These are phyloP conservation scores for Chymomyza procnemis DNA, from an alignment of 2,888 invertebrate genomes.

Conservation along the genomic window DNA sequence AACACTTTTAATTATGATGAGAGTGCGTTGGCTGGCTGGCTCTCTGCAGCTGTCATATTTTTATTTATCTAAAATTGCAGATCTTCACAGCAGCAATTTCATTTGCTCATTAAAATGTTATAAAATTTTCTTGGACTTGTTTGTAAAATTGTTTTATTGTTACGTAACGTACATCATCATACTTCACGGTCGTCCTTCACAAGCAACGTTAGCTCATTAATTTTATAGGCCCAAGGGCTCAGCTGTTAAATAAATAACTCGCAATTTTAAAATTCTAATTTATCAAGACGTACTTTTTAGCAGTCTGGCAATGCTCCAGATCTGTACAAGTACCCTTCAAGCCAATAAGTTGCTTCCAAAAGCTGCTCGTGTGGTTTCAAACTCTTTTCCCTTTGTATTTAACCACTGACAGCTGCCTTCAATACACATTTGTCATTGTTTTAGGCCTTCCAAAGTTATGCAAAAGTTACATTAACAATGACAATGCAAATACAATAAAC, in stretches of 20 bases:
- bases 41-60: slow-evolving; percentile 67
- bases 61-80: slow-evolving; percentile 61
- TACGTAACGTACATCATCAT: slow-evolving; percentile 43
- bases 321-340: background rate
- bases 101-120: slow-evolving; percentile 56
- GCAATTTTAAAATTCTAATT: slow-evolving; percentile 3
- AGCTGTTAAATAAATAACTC: slow-evolving; percentile 9
- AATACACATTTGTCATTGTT: slow-evolving; percentile 41
- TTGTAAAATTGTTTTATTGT: slow-evolving; percentile 53
- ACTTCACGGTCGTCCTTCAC: slow-evolving; percentile 36
- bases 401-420: slow-evolving; percentile 21
- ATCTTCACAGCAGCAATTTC: slow-evolving; percentile 53
- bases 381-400: slow-evolving; percentile 23
- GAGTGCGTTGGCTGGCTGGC: slow-evolving; percentile 26
- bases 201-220: slow-evolving; percentile 30
- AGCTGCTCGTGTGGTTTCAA: slow-evolving; percentile 1
- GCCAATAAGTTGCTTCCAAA: slow-evolving; percentile 2
- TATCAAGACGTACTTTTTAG: background rate
- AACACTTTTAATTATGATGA: slow-evolving; percentile 61
- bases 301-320: slow-evolving; percentile 18
- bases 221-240: slow-evolving; percentile 31
- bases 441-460: slow-evolving; percentile 1
- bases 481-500: slow-evolving; percentile 5
- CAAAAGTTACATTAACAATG: background rate
- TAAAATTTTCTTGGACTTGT: slow-evolving; percentile 38